Base-by-base conservation (phyloP, 2,888 invertebrate genomes). In the Nycteola revayana region DNA sequence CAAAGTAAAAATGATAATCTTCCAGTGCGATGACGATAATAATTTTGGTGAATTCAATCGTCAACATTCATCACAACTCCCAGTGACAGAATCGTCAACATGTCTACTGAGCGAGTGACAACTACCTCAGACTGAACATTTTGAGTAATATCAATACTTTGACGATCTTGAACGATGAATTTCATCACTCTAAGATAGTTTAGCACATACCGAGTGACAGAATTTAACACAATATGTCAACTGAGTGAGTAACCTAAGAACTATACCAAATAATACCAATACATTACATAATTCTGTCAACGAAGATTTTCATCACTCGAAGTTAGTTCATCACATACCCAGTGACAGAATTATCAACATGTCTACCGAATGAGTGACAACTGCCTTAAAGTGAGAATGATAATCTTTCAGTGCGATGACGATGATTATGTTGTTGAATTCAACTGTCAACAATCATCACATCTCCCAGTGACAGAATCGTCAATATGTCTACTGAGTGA, bases 21-120 rank as follows among this genome's bases (percentile, higher is more conserved):
- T 14, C 5, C 2, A 5, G 5, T 14, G 2, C 14, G 21, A 21
- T 21, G 21, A 21, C 2, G 3, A n/a, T 3, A 7, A 5, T 5
- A 23, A 18, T 18, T n/a, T n/a, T 21, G 21, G n/a, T 21, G 21
- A 21, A 7, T n/a, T 21, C 21, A 31, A 9, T 11, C 28, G 44
- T 28, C 28, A 26, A 31, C 24, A 59, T 40, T 50, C 33, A 54
- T 60, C 51, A 58, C 44, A 9, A 2, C 40, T 45, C 61, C 62
- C 64, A 64, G 64, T 66, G 63, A 66, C 53, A 59, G 50, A 56
- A 34, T 25, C 10, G 26, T 5, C 25, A 27, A 59, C 56, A 41
- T 58, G 53, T 56, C 62, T 30, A 33, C 36, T 36, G 33, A 33
- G 33, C 10, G 28, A 28, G 25, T 33, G 26, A 34, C 17, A 21